Evolutionary conservation across 2,113 vertebrate genomes (phyloP).

Genomic region (Cephalopterus ornatus): DNA sequence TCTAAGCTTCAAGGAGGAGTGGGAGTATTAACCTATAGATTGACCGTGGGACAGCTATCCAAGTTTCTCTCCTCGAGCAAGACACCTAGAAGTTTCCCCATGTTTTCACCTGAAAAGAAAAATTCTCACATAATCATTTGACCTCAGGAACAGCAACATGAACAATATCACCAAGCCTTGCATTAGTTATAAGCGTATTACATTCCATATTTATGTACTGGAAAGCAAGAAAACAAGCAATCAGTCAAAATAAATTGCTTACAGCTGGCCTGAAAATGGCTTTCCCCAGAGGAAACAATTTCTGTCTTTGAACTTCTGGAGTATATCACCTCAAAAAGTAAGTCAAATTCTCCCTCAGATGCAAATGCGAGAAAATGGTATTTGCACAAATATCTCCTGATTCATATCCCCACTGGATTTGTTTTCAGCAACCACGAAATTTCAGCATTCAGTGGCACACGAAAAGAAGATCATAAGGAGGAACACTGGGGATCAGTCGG

Average conservation of each 20-base stretch:
- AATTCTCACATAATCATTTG: background rate
- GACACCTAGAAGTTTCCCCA: background rate
- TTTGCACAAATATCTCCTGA: background rate
- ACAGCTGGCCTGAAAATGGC: background rate
- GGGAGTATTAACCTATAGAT: background rate
- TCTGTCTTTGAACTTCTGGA: background rate
- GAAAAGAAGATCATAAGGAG: background rate
- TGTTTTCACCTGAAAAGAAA: background rate
- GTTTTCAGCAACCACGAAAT: background rate
- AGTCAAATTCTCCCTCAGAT: background rate
- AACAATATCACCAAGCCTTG: background rate
- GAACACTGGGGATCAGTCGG: background rate
- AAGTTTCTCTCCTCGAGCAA: background rate
- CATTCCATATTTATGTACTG: background rate
- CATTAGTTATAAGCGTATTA: background rate
- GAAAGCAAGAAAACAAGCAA: background rate
- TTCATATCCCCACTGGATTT: background rate
- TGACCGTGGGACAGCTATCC: background rate
- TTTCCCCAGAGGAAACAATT: background rate
- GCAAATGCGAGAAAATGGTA: background rate
- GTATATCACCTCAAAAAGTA: background rate
- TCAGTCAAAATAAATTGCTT: background rate
- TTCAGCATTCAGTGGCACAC: background rate
- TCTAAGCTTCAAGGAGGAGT: background rate
- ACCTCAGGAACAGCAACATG: background rate